Evolutionary conservation across 2,113 vertebrate genomes (phyloP).

Genomic region (Coptodon bakossiorum): DNA sequence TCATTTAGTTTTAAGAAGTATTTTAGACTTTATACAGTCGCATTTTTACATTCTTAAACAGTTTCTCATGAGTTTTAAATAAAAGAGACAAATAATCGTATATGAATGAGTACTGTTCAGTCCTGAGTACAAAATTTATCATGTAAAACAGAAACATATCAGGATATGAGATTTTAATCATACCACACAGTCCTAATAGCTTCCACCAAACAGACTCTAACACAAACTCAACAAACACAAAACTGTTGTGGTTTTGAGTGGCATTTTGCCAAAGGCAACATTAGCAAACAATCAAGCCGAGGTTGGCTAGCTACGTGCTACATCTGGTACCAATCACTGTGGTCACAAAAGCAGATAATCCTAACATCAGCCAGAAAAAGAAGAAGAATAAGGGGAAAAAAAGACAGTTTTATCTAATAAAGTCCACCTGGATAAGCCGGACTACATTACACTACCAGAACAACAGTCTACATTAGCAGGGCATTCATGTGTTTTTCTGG

Average conservation of each 20-base stretch:
- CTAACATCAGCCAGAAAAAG: neutral
- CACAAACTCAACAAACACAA: neutral
- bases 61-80: neutral
- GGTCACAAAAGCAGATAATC: neutral
- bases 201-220: neutral
- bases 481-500: neutral
- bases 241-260: neutral
- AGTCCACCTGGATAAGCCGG: neutral
- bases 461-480: neutral
- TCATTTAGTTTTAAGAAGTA: neutral
- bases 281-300: neutral
- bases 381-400: neutral
- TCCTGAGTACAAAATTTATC: neutral
- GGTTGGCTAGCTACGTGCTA: neutral
- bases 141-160: neutral
- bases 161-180: neutral
- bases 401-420: neutral
- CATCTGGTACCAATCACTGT: neutral
- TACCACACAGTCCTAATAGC: neutral
- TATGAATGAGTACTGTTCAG: neutral
- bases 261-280: neutral
- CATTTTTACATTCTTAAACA: neutral
- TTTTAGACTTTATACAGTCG: neutral
- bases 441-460: neutral
- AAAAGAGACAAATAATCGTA: neutral